Base-by-base conservation (phyloP, 2,888 invertebrate genomes). In the Philopedon plagiatum region DNA sequence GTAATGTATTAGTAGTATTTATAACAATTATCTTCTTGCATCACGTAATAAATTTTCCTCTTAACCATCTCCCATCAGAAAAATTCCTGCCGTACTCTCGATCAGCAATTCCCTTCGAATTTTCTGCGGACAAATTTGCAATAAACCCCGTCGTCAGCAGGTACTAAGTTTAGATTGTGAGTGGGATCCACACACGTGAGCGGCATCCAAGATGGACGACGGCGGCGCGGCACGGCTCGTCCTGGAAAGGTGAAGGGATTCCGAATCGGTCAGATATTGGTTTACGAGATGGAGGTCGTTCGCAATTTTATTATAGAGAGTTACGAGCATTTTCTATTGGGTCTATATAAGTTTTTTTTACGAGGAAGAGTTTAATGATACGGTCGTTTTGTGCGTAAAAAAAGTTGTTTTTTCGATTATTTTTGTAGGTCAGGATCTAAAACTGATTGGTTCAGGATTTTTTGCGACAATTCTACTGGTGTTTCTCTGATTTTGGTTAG, bases 101-200 rank as follows among this genome's bases (percentile, higher is more conserved):
- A 67, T 67, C 67, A 58, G 32, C 58, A 37, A 67, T 67, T 58
- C 60, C 46, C 26, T 15, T 9, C 34, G 57, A 57, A 58, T 69
- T 69, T 62, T 51, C 51, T 37, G 68, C 37, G 29, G 68, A 62
- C 56, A 62, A 69, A 69, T 69, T 69, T 62, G 68, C 65, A 65
- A 65, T 65, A 65, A 65, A 65, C 34, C 41, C 32, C n/a, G 46
- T 57, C 57, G 57, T 65, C 65, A 56, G 57, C 65, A 57, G 65
- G 63, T 63, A 62, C 62, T 62, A 51, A 51, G 54, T 37, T 49
- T 23, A 32, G 37, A 23, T 54, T 13, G 23, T 44, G 57, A 44
- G 32, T 11, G 21, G 32, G 57, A 54, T 44, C 29, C 68, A 37
- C 29, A 68, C 60, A 68, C 68, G 68, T 68, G 68, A 68, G 21